Evolutionary conservation across 2,888 invertebrate genomes (phyloP).

Genomic region (Lasioglossum villosulum): DNA sequence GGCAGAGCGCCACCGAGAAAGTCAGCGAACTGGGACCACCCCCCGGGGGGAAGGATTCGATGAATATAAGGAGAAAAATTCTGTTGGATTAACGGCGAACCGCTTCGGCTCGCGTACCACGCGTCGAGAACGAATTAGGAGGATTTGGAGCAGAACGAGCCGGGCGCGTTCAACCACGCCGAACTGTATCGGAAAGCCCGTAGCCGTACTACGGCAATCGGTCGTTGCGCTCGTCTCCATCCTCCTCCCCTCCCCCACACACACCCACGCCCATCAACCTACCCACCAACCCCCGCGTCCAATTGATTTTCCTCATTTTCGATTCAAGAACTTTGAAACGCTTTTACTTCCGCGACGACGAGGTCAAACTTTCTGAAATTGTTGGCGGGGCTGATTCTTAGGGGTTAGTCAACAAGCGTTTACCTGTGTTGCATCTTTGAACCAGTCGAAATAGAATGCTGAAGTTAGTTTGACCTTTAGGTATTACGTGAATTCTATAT

Average conservation of each 20-base stretch:
- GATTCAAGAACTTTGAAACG: neutral
- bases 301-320: slow-evolving; percentile 13
- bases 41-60: neutral
- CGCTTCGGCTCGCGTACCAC: neutral
- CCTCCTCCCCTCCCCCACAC: fast-evolving
- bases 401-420: neutral
- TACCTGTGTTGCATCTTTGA: neutral
- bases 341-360: neutral
- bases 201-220: slow-evolving; percentile 16
- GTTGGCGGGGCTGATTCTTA: too few species aligned
- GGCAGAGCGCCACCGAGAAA: neutral
- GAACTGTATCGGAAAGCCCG: slow-evolving; percentile 20
- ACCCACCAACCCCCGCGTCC: neutral
- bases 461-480: too few species aligned
- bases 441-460: neutral
- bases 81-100: slow-evolving; percentile 41
- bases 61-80: slow-evolving; percentile 40
- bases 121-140: slow-evolving; percentile 46
- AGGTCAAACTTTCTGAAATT: neutral
- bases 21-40: slow-evolving; percentile 7
- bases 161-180: slow-evolving; percentile 29
- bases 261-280: neutral
- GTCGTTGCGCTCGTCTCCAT: slow-evolving; percentile 10
- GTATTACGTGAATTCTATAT: too few species aligned
- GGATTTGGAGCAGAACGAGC: slow-evolving; percentile 53